Evolutionary conservation across 1,140 invertebrate species (phyloP).

Genomic region (Euura saliciscinereae): DNA sequence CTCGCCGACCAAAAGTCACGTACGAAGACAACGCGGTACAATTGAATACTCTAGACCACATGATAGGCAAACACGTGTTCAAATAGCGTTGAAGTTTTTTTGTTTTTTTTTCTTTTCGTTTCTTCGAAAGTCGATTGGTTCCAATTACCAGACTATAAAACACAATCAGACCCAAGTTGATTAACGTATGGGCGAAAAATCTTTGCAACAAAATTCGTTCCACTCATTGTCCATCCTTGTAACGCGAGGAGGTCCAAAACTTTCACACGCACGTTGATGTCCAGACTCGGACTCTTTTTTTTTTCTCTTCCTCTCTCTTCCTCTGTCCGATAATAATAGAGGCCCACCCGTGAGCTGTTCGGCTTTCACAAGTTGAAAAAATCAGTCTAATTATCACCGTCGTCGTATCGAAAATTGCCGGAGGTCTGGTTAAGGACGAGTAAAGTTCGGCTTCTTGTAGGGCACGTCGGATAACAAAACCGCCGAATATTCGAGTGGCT

Average conservation of each 20-base stretch:
- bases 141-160: no score
- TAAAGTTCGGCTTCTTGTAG: no score
- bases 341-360: neutral
- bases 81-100: no score
- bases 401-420: neutral
- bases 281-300: neutral
- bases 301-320: neutral
- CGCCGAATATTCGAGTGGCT: neutral
- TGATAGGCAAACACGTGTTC: neutral
- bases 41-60: neutral
- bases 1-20: no score
- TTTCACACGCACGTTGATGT: neutral
- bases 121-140: no score
- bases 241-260: neutral
- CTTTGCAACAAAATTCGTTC: neutral
- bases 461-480: neutral
- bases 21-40: neutral
- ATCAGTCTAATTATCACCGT: constrained; percentile 2
- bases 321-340: constrained; percentile 5
- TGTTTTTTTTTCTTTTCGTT: no score
- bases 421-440: no score
- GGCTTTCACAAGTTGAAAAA: constrained; percentile 2
- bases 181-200: neutral
- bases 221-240: neutral
- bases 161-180: neutral